A percentile compares a stretch with the other conserved stretches of the same genome.
Conservation (phyloP, 2,797 vertebrate species). For the Enteromius fasciolatus region DNA sequence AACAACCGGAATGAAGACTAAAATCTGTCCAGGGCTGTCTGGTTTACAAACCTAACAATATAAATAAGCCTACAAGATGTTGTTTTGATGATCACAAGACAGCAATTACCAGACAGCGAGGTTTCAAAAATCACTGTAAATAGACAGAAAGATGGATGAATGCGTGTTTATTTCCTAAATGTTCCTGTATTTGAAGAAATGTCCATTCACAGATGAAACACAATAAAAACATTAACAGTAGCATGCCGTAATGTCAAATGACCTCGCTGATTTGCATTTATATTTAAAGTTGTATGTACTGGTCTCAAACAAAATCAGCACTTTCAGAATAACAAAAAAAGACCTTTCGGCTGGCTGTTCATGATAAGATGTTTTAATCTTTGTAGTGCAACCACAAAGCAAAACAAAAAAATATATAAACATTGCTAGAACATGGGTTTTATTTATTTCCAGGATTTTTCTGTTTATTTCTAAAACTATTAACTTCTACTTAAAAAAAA, state of each 20-base stretch:
- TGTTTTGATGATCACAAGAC: neutral
- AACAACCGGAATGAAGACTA: neutral
- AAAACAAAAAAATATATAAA: neutral
- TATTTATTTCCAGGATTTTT: neutral
- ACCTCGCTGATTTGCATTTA: neutral
- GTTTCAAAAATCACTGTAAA: neutral
- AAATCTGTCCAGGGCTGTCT: neutral
- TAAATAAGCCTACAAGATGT: neutral
- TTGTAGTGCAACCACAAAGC: neutral
- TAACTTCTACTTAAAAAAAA: neutral
- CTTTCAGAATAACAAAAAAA: neutral
- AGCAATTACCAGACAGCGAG: neutral
- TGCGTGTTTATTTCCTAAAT: neutral
- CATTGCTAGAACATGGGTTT: neutral
- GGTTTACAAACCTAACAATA: neutral
- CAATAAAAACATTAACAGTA: neutral
- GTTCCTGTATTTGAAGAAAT: neutral
- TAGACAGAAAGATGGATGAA: too few relatives aligned
- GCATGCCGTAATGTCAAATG: neutral
- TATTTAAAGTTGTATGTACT: neutral
- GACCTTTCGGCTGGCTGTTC: too few relatives aligned
- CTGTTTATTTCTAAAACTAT: neutral
- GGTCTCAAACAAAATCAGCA: neutral
- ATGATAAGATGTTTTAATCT: neutral
- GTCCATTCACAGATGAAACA: neutral